phyloP scores from a whole-genome alignment of 2,888 invertebrate species.

The Villa cingulata region DNA sequence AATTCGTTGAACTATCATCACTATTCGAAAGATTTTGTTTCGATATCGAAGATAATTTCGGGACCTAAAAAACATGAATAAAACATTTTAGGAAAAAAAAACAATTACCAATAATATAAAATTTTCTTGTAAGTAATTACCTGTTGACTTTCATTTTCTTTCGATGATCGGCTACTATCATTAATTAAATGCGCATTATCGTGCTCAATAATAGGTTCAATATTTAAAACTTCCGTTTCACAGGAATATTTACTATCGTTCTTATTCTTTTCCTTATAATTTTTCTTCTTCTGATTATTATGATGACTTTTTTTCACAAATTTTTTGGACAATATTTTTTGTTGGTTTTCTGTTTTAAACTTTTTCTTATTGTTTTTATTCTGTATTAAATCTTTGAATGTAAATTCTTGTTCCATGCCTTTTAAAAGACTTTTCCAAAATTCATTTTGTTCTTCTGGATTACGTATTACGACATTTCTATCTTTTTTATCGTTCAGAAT shows the following conservation, averaged over 20 bases:
- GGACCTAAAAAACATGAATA: no score
- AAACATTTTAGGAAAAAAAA: no score
- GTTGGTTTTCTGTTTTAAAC: neutral
- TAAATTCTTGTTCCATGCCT: neutral
- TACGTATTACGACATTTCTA: neutral
- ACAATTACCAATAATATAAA: no score
- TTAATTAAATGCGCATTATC: neutral
- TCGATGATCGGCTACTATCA: neutral
- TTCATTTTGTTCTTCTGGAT: neutral
- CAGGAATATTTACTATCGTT: neutral
- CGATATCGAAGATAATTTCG: no score
- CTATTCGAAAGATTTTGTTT: no score
- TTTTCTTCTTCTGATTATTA: neutral
- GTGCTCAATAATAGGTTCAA: neutral
- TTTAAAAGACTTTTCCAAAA: neutral
- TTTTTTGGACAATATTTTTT: no score
- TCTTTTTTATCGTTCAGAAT: neutral
- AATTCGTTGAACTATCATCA: no score
- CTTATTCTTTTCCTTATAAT: neutral
- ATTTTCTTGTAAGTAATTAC: neutral
- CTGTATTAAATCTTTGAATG: no score
- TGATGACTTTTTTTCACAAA: no score
- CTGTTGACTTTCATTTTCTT: neutral
- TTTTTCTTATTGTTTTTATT: neutral
- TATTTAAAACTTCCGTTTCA: neutral